Conservation (phyloP, 2,888 invertebrate species). For the Drosophila merina region DNA sequence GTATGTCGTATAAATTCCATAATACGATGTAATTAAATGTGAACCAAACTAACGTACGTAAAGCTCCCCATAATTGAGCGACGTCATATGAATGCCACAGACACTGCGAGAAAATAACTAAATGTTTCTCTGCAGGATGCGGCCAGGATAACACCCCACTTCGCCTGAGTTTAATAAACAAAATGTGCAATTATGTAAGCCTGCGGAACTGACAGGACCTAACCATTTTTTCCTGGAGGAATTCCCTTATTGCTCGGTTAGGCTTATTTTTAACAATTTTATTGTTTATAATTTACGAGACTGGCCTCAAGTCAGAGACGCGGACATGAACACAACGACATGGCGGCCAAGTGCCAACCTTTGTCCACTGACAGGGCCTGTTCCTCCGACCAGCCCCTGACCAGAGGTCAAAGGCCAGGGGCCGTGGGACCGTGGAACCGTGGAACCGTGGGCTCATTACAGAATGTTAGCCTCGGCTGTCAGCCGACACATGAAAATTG, state of each 20-base stretch:
- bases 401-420: conserved; percentile 35
- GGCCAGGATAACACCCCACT: background rate
- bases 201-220: conserved; percentile 35
- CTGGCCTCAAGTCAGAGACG: conserved; percentile 46
- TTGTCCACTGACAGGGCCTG: conserved; percentile 40
- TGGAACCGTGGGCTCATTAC: conserved; percentile 60
- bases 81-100: conserved; percentile 49
- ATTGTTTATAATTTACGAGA: conserved; percentile 72
- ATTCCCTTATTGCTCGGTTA: conserved; percentile 28
- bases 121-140: background rate
- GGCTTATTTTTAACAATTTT: conserved; percentile 59
- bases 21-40: conserved; percentile 82
- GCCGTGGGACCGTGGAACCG: conserved; percentile 18
- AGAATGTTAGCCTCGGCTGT: conserved; percentile 63
- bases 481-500: conserved; percentile 81
- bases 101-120: conserved; percentile 12
- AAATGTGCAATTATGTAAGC: conserved; percentile 74
- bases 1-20: conserved; percentile 82
- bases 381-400: background rate
- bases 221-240: conserved; percentile 17
- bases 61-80: conserved; percentile 72
- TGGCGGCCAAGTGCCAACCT: conserved; percentile 50
- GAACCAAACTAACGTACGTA: conserved; percentile 67
- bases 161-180: conserved; percentile 71
- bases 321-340: conserved; percentile 37